Evolutionary conservation across 2,888 invertebrate species (phyloP).

Genomic region (Athalia cordata): DNA sequence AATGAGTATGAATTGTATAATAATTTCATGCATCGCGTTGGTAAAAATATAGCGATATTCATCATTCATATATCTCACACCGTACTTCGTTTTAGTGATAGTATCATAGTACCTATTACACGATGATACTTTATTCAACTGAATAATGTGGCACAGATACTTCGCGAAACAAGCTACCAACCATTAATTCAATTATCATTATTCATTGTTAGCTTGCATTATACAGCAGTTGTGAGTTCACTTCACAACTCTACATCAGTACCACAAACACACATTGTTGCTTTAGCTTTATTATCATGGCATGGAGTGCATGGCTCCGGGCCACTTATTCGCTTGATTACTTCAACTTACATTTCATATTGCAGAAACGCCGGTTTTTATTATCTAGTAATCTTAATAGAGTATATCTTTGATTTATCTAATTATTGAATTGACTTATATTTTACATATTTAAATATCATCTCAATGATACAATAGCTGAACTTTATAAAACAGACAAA

Average conservation of each 20-base stretch:
- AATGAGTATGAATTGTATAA: constrained; percentile 36
- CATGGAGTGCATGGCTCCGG: constrained; percentile 3
- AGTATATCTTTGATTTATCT: not conserved
- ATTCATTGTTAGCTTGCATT: constrained; percentile 3
- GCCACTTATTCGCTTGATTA: not conserved
- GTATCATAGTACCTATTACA: too few species aligned
- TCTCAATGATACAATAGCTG: not conserved
- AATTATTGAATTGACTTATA: not conserved
- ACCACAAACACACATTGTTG: constrained; percentile 13
- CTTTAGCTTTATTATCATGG: constrained; percentile 22
- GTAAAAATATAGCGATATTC: constrained; percentile 28
- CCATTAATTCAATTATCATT: constrained; percentile 4
- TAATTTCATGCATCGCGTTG: constrained; percentile 34
- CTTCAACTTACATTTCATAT: constrained; percentile 18
- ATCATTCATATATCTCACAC: constrained; percentile 1
- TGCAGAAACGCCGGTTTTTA: not conserved
- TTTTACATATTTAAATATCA: not conserved
- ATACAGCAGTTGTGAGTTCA: constrained; percentile 3
- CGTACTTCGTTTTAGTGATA: not conserved
- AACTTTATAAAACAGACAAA: not conserved
- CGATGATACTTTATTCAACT: too few species aligned
- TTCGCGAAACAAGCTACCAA: not conserved
- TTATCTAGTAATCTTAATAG: constrained; percentile 7
- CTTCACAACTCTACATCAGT: constrained; percentile 26
- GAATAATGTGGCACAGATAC: constrained; percentile 27